Evolutionary conservation across 2,888 invertebrate species (phyloP), one percentile per base, ranked within the genome.

Genomic region (Hemaris fuciformis): DNA sequence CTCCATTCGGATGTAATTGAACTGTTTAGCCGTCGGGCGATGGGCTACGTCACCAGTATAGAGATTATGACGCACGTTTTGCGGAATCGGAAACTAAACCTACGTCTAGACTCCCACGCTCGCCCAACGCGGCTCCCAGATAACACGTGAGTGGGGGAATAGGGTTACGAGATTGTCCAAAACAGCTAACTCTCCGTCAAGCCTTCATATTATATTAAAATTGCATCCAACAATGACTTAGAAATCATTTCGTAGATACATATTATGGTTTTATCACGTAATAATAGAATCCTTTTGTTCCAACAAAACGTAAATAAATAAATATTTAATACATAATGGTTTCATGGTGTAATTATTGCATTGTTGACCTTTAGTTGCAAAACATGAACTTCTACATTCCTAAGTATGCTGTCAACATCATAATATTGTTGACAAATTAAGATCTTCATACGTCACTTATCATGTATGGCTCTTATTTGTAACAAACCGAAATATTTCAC

Each of bases 11-110:
- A 43, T 42, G 57, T 43, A 45, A 61, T 45, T 61, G 43, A 69
- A 70, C 66, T 69, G 67, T 68, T 62, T 64, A 66, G 59, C 69
- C 66, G 71, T 71, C 72, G 73, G 72, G 67, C 68, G 45, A 75
- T 69, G 46, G 63, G 61, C 74, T 65, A 74, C 80, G 80, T 83
- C 79, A 80, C 73, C 41, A 64, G 66, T 66, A 70, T 76, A 73
- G 71, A 81, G 79, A 75, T 73, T 73, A 79, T 85, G 87, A 87
- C 87, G 85, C 83, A 86, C 79, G 73, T 71, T 74, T 75, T 72
- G 70, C 73, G 74, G 75, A 78, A 83, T 80, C 77, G 77, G 76
- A 81, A 78, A 74, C 74, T 75, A 75, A 75, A 72, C 80, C 81
- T 78, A 79, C 79, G 78, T 78, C 75, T 69, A 65, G 64, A 64